These are phyloP conservation scores for Poecilobothrus nobilitatus DNA, from an alignment of 2,888 invertebrate genomes.

Conservation along the genomic window DNA sequence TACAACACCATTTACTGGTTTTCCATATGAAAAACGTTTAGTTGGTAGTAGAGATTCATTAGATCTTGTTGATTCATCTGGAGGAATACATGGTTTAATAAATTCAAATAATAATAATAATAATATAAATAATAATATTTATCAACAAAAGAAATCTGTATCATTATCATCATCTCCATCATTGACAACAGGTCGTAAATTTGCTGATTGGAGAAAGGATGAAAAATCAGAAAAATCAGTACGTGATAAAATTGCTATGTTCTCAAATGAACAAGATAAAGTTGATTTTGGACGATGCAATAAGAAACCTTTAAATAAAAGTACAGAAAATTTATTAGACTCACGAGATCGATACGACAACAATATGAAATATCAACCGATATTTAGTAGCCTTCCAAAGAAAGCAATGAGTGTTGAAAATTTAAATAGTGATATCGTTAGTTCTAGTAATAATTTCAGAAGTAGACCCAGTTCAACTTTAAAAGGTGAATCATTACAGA, in stretches of 20 bases:
- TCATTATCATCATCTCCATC: constrained; percentile 18
- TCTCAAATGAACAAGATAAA: constrained; percentile 52
- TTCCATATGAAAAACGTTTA: constrained; percentile 13
- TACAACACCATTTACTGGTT: constrained; percentile 8
- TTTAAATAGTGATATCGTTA: constrained; percentile 34
- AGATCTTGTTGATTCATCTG: constrained; percentile 9
- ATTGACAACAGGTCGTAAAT: constrained; percentile 35
- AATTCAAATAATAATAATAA: neutral
- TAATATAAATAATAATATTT: neutral
- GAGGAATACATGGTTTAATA: constrained; percentile 7
- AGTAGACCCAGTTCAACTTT: constrained; percentile 25
- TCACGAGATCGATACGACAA: constrained; percentile 17
- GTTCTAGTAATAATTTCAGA: constrained; percentile 27
- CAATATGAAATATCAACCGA: constrained; percentile 19
- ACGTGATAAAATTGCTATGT: constrained; percentile 80
- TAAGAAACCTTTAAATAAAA: constrained; percentile 38
- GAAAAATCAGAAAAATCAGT: constrained; percentile 74
- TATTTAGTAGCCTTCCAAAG: constrained; percentile 42
- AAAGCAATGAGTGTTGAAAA: constrained; percentile 52
- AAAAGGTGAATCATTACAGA: constrained; percentile 36
- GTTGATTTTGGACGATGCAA: constrained; percentile 22
- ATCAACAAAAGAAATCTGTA: neutral
- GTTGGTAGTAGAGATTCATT: constrained; percentile 7
- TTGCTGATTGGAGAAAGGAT: constrained; percentile 56
- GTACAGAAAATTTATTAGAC: constrained; percentile 41